Base-by-base conservation (phyloP, 1,140 invertebrate genomes). In the Bombus confusus region DNA sequence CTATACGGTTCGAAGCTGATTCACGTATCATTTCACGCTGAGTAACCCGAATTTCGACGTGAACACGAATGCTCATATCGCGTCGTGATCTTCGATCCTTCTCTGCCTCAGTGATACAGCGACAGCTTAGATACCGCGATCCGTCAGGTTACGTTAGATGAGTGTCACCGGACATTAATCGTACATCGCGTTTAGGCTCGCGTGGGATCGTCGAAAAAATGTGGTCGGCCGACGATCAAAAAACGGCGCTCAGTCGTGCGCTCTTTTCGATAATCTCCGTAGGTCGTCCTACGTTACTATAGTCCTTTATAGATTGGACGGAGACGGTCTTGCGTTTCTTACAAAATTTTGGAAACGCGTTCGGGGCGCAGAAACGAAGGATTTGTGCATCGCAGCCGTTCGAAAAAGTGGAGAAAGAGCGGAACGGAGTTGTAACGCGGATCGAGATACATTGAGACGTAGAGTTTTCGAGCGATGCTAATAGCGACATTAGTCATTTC, bases 401-500 rank as follows among this genome's bases (percentile, higher is more conserved):
- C 0, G 25, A 18, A 25, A 41, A 28, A 25, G 12, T 6, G 34
- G 12, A 57, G 57, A 28, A 31, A n/a, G 62, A 25, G 12, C 57
- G 13, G 1, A 28, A 31, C 25, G 47, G 71, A 39, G 25, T 41
- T 39, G 88, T 85, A 87, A 90, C 76, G 86, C 87, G 79, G 47
- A 41, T 74, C 79, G 72, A 74, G 84, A 88, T 86, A 88, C 87
- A 92, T 93, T 91, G 91, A 93, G 90, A 93, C 86, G 90, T 91
- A 78, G 85, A 79, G 85, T 88, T 89, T 93, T 91, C 75, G 89
- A 73, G n/a, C 66, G 69, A 71, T 47, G 86, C 92, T 94, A 94
- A 94, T 93, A 94, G 93, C 93, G 90, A 91, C 93, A 94, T 94
- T 93, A 94, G 90, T 94, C 93, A 93, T 94, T 93, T 94, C 88